phyloP scores from a whole-genome alignment of 1,140 invertebrate genomes.

The Venturia canescens region DNA sequence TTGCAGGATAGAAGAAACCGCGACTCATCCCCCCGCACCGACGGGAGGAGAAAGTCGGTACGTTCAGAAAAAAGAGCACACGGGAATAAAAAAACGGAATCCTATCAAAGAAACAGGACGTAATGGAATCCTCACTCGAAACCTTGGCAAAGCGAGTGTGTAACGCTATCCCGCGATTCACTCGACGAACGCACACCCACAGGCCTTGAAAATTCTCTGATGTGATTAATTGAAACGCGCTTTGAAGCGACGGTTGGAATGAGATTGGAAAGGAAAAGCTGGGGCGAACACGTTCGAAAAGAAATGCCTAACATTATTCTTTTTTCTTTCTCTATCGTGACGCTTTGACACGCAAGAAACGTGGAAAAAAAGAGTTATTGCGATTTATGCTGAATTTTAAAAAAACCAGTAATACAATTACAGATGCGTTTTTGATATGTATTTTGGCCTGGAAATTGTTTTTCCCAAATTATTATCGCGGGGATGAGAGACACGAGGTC shows the following conservation, averaged over 20 bases:
- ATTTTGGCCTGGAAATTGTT: too few species aligned
- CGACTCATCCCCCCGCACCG: background rate
- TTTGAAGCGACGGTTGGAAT: background rate
- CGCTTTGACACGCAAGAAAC: too few species aligned
- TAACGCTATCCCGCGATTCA: background rate
- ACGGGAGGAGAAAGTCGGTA: background rate
- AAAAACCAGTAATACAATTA: too few species aligned
- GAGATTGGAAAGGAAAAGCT: background rate
- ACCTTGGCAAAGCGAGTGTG: background rate
- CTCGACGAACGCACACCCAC: background rate
- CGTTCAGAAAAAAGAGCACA: background rate
- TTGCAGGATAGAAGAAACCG: background rate
- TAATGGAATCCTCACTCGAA: conserved; percentile 13
- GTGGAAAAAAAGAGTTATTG: too few species aligned
- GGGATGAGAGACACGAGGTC: too few species aligned
- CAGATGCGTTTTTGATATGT: too few species aligned
- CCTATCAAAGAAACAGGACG: conserved; percentile 6
- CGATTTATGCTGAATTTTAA: too few species aligned
- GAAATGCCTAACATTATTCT: too few species aligned
- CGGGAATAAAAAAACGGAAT: conserved; percentile 17
- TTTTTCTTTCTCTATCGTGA: too few species aligned
- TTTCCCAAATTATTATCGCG: too few species aligned
- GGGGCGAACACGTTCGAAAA: background rate
- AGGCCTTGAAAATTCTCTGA: conserved; percentile 7
- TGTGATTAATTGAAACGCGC: conserved; percentile 16